phyloP scores from a whole-genome alignment of 2,888 invertebrate species.

The Amblyteles armatorius region DNA sequence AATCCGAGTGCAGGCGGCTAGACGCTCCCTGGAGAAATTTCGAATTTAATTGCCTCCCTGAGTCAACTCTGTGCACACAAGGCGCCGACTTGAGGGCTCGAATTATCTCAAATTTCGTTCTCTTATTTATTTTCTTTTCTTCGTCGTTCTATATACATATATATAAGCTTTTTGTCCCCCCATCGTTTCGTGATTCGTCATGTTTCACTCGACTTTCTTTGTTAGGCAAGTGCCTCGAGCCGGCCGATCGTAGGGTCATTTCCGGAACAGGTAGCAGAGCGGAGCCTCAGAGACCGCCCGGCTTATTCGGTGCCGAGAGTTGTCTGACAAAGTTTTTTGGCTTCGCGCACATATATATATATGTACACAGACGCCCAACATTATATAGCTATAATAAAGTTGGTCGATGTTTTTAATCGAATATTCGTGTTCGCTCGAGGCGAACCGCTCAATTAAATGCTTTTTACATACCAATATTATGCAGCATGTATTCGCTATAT shows the following conservation, averaged over 20 bases:
- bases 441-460: conserved; percentile 37
- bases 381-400: conserved; percentile 2
- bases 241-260: conserved; percentile 23
- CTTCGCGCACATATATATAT: neutral
- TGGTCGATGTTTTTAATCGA: conserved; percentile 27
- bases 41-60: neutral
- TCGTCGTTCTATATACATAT: neutral
- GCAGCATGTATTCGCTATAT: neutral
- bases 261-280: conserved; percentile 41
- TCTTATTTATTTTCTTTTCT: neutral
- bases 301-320: conserved; percentile 11
- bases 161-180: conserved; percentile 13
- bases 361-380: neutral
- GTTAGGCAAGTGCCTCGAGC: conserved; percentile 47
- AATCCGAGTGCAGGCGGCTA: neutral
- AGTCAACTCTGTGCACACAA: neutral
- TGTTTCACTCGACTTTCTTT: conserved; percentile 58
- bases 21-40: neutral
- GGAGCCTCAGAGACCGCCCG: neutral
- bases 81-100: neutral
- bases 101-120: conserved; percentile 16
- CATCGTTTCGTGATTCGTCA: conserved; percentile 45
- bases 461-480: conserved; percentile 19
- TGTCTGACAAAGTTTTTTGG: conserved; percentile 3
- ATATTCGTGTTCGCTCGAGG: conserved; percentile 33